Conservation (phyloP, 2,888 invertebrate species). For the Didymodactylos carnosus region DNA sequence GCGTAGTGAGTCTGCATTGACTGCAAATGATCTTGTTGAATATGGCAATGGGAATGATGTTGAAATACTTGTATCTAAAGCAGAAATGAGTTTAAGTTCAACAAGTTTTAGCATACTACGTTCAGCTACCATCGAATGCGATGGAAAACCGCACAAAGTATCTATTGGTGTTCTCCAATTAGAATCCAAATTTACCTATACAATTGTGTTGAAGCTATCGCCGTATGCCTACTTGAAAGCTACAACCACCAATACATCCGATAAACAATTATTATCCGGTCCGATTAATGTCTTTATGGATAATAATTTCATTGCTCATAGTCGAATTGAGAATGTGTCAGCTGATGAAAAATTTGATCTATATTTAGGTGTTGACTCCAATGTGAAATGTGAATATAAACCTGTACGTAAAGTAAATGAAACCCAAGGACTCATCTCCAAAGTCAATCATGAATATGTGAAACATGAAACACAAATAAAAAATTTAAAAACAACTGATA, state of each 20-base stretch:
- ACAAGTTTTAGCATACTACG: constrained; percentile 1
- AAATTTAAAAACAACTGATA: neutral
- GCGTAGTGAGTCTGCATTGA: too few relatives aligned
- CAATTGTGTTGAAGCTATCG: constrained; percentile 28
- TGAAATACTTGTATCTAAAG: neutral
- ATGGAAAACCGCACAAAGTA: constrained; percentile 16
- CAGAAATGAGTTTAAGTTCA: constrained; percentile 16
- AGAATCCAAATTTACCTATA: constrained; percentile 28
- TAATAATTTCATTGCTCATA: constrained; percentile 31
- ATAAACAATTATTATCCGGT: constrained; percentile 32
- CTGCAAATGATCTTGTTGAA: too few relatives aligned
- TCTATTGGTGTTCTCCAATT: constrained; percentile 31
- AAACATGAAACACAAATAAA: neutral
- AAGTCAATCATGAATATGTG: neutral
- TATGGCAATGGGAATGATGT: too few relatives aligned
- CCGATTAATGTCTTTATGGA: constrained; percentile 33
- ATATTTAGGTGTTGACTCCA: neutral
- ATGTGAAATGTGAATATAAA: neutral
- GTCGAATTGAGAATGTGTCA: neutral
- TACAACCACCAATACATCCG: constrained; percentile 29
- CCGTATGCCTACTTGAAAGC: constrained; percentile 24
- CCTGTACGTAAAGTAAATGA: neutral
- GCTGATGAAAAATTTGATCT: neutral
- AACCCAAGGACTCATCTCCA: neutral
- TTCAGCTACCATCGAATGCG: constrained; percentile 15